Percentiles rank a stretch among this genome's conserved stretches.
phyloP scores from a whole-genome alignment of 2,888 invertebrate species.

The Slavum lentiscoides region DNA sequence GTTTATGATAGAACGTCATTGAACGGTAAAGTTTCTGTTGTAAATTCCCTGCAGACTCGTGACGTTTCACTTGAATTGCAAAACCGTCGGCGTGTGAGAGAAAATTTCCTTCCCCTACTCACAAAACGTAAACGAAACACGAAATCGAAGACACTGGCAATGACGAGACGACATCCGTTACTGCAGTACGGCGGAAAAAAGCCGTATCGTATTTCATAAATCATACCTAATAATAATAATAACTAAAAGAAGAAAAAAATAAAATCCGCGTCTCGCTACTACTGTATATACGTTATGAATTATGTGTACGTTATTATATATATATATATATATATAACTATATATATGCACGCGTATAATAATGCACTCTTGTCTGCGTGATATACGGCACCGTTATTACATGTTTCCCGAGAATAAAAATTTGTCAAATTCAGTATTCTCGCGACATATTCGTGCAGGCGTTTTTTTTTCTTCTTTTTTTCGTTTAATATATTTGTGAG shows the following conservation, averaged over 20 bases:
- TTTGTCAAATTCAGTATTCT: conserved; percentile 5
- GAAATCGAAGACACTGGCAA: no score
- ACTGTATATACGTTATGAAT: not conserved
- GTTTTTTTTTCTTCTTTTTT: no score
- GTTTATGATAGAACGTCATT: no score
- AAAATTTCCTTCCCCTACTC: not conserved
- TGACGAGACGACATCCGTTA: no score
- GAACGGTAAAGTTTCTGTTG: no score
- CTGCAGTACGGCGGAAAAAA: no score
- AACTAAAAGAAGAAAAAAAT: not conserved
- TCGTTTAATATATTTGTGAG: no score
- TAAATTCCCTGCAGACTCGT: no score
- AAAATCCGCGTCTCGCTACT: no score
- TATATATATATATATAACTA: not conserved
- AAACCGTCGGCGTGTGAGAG: not conserved
- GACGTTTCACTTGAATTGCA: conserved; percentile 10
- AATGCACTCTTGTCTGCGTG: not conserved
- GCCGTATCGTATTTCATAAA: not conserved
- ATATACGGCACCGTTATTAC: not conserved
- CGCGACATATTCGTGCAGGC: not conserved
- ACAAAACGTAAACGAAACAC: not conserved
- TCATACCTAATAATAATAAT: not conserved
- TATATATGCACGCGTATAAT: not conserved
- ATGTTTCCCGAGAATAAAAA: conserved; percentile 28
- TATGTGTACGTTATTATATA: not conserved